Conservation (phyloP, 1,140 invertebrate genomes). For the Steinernema khuongi region DNA sequence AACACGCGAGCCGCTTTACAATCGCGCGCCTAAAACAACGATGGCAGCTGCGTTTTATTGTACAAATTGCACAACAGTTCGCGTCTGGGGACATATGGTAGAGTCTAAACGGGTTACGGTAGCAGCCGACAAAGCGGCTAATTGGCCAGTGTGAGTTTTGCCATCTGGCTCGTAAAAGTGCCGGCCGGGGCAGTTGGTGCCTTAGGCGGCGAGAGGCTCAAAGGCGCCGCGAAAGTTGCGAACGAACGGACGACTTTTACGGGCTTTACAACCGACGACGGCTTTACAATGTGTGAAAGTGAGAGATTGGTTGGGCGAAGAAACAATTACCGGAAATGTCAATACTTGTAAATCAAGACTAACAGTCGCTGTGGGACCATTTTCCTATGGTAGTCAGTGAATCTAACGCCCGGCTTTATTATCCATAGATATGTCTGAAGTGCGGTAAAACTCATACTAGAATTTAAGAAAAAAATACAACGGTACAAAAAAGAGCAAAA, state of each 20-base stretch:
- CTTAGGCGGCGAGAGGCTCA: background rate
- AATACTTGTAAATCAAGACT: too few relatives aligned
- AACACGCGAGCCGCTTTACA: conserved; percentile 6
- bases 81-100: background rate
- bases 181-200: background rate
- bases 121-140: background rate
- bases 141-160: conserved; percentile 5
- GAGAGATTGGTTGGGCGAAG: background rate
- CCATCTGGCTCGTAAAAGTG: conserved; percentile 14
- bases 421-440: too few relatives aligned
- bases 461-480: too few relatives aligned
- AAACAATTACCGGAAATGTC: too few relatives aligned
- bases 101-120: background rate
- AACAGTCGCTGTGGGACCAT: too few relatives aligned
- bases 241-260: conserved; percentile 7
- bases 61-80: background rate
- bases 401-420: too few relatives aligned
- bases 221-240: conserved; percentile 9
- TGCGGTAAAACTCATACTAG: too few relatives aligned
- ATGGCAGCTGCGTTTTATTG: background rate
- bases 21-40: background rate
- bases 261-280: too few relatives aligned
- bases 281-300: background rate
- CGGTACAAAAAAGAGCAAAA: too few relatives aligned
- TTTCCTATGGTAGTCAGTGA: too few relatives aligned